A percentile compares a stretch with the other conserved stretches of the same genome.
Evolutionary conservation across 2,888 invertebrate genomes (phyloP).

Genomic region (Leucophora obtusa): DNA sequence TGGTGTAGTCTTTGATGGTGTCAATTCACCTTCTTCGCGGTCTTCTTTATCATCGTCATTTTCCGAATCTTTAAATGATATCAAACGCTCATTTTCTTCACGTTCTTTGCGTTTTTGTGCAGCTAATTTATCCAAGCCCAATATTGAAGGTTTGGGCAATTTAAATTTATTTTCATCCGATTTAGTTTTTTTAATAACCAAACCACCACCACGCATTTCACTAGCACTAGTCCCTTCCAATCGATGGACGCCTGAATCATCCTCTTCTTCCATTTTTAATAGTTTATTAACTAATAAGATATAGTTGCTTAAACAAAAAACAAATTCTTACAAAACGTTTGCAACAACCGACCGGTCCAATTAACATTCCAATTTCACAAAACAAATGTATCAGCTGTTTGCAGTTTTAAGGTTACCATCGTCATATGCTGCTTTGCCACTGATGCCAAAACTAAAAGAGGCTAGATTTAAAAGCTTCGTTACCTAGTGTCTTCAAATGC

Average conservation of each 20-base stretch:
- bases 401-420: too few species aligned
- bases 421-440: too few species aligned
- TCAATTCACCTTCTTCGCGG: constrained; percentile 49
- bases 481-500: too few species aligned
- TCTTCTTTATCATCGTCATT: constrained; percentile 78
- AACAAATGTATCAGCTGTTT: constrained; percentile 39
- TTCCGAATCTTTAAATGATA: constrained; percentile 82
- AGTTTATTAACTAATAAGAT: constrained; percentile 6
- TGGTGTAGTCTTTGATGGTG: constrained; percentile 49
- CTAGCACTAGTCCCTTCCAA: constrained; percentile 83
- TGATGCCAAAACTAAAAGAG: too few species aligned
- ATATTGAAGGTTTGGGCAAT: constrained; percentile 86
- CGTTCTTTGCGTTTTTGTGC: constrained; percentile 84
- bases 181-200: constrained; percentile 83
- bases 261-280: constrained; percentile 54
- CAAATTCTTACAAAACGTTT: constrained; percentile 37
- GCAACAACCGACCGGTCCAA: constrained; percentile 38
- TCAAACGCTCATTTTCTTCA: constrained; percentile 82
- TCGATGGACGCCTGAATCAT: constrained; percentile 81
- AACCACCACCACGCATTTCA: constrained; percentile 84
- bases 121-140: constrained; percentile 92
- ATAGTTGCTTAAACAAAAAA: background rate
- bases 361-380: constrained; percentile 35
- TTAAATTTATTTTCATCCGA: constrained; percentile 82
- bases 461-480: too few species aligned